Evolutionary conservation across 53 echinoderm and acorn worm genomes (phyloP).

Genomic region (Antedon mediterranea): DNA sequence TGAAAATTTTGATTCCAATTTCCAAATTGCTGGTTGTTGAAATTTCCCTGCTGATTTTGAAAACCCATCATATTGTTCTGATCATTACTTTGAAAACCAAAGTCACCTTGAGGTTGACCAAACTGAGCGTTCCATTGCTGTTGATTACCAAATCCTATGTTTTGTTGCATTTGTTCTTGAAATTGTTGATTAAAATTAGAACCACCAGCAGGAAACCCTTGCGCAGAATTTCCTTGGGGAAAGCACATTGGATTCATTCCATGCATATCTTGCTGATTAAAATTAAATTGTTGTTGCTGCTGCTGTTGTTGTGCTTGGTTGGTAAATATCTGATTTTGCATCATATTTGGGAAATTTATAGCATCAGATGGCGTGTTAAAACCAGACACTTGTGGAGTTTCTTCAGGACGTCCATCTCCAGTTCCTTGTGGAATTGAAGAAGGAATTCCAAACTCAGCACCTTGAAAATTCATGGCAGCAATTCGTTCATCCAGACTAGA

Average conservation of each 20-base stretch:
- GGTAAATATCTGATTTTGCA: background rate
- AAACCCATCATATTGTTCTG: background rate
- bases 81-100: background rate
- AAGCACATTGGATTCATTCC: background rate
- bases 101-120: background rate
- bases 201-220: background rate
- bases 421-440: background rate
- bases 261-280: background rate
- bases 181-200: background rate
- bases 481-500: background rate
- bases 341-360: background rate
- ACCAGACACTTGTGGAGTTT: background rate
- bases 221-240: background rate
- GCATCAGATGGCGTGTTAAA: background rate
- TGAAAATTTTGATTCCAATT: background rate
- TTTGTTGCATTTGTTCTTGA: background rate
- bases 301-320: background rate
- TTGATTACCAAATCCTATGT: background rate
- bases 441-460: background rate
- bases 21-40: constrained; percentile 20
- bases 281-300: background rate
- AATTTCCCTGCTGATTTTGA: constrained; percentile 7
- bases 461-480: background rate
- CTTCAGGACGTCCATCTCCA: background rate
- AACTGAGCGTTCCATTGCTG: background rate